Conservation (phyloP, 2,888 invertebrate species). For the Germaria angustata region DNA sequence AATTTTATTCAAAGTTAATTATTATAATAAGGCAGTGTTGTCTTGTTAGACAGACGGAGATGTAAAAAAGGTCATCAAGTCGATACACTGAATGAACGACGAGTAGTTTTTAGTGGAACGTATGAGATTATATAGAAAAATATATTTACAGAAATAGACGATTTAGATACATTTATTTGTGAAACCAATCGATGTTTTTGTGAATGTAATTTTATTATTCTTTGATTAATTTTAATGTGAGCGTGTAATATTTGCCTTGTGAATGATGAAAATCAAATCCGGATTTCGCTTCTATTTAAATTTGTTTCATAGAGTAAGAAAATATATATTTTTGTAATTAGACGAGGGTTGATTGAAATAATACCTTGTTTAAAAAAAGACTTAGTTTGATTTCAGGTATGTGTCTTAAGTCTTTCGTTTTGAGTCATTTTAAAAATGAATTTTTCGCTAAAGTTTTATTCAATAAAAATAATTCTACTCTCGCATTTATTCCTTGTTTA, state of each 20-base stretch:
- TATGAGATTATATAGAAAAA: too few relatives aligned
- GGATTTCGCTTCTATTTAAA: conserved; percentile 62
- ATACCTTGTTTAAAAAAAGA: too few relatives aligned
- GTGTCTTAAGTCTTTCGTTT: conserved; percentile 6
- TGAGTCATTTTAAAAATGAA: neutral
- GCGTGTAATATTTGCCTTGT: neutral
- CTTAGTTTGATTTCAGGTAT: too few relatives aligned
- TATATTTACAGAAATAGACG: neutral
- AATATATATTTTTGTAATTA: neutral
- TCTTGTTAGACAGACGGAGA: neutral
- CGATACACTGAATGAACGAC: conserved; percentile 1
- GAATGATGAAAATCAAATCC: conserved; percentile 49
- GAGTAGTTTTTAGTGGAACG: neutral
- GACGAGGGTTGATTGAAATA: conserved; percentile 9
- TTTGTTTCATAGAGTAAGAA: neutral
- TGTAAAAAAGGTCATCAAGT: conserved; percentile 54
- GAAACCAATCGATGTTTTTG: neutral
- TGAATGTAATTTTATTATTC: neutral
- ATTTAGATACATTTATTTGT: neutral
- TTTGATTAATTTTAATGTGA: neutral
- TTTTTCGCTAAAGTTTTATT: too few relatives aligned
- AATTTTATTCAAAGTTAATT: conserved; percentile 53
- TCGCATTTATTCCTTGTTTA: neutral
- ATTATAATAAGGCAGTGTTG: conserved; percentile 54
- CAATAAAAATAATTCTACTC: too few relatives aligned